A percentile compares a stretch with the other conserved stretches of the same genome.
Evolutionary conservation across 2,888 invertebrate species (phyloP).

Genomic region (Belgica antarctica): DNA sequence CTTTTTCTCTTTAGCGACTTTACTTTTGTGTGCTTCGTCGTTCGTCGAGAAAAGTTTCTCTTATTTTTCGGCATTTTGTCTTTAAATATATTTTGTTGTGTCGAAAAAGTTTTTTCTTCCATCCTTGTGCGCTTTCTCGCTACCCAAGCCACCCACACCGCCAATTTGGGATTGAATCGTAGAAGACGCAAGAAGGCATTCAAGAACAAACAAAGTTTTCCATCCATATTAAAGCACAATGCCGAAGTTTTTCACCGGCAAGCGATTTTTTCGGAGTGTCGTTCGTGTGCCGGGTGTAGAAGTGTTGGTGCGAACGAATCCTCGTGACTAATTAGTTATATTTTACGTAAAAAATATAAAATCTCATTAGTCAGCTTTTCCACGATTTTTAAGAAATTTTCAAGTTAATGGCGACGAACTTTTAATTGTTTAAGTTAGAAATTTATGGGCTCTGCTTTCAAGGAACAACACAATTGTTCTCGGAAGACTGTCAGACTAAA

Average conservation of each 20-base stretch:
- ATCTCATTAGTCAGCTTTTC: too few relatives aligned
- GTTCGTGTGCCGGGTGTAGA: neutral
- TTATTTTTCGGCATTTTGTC: slow-evolving; percentile 1
- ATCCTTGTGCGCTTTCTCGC: neutral
- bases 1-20: neutral
- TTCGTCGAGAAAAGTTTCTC: neutral
- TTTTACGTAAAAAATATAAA: too few relatives aligned
- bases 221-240: slow-evolving; percentile 11
- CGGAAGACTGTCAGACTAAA: too few relatives aligned
- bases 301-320: slow-evolving; percentile 1
- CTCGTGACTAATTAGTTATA: too few relatives aligned
- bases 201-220: slow-evolving; percentile 20
- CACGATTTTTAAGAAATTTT: too few relatives aligned
- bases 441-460: too few relatives aligned
- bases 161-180: neutral
- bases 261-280: neutral
- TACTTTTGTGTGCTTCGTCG: neutral
- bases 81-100: slow-evolving; percentile 23
- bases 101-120: slow-evolving; percentile 19
- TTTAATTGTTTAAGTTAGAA: too few relatives aligned
- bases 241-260: slow-evolving; percentile 16
- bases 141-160: neutral
- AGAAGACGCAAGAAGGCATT: neutral
- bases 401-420: too few relatives aligned
- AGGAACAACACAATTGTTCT: too few relatives aligned